Percentiles rank a stretch among this genome's conserved stretches.
Evolutionary conservation across 1,140 invertebrate species (phyloP).

Genomic region (Zaprionus lachaisei): DNA sequence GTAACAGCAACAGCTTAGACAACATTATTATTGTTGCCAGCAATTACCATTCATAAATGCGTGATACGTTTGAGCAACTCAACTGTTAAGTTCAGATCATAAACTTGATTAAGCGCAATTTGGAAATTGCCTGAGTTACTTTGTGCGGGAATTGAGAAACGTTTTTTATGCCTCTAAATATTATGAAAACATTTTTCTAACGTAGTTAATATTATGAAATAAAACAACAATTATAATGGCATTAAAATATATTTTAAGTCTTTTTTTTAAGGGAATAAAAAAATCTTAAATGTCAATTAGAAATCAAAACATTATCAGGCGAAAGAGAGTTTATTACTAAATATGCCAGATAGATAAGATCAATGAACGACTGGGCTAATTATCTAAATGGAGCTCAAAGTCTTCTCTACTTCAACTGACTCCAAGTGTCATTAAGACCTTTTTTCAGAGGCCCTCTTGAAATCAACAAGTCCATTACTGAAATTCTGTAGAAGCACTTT

Average conservation of each 20-base stretch:
- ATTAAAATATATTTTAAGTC: too few relatives aligned
- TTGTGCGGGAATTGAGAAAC: neutral
- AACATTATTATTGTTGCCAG: conserved; percentile 6
- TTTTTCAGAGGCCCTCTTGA: neutral
- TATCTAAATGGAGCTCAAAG: neutral
- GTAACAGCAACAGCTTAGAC: neutral
- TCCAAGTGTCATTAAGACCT: neutral
- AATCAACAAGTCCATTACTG: neutral
- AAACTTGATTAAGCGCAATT: conserved; percentile 26
- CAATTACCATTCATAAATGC: conserved; percentile 34
- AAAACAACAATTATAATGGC: too few relatives aligned
- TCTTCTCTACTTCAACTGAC: neutral
- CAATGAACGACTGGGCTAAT: neutral
- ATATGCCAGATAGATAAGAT: neutral
- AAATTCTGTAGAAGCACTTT: neutral
- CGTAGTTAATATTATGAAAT: neutral
- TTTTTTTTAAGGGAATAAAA: neutral
- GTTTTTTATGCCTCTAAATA: neutral
- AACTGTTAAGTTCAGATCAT: conserved; percentile 26
- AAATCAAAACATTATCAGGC: too few relatives aligned
- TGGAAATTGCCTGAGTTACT: conserved; percentile 11
- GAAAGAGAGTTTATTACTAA: neutral
- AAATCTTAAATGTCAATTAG: too few relatives aligned
- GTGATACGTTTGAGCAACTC: conserved; percentile 20
- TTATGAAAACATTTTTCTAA: neutral